These are phyloP conservation scores for Gortyna flavago DNA, from an alignment of 2,888 invertebrate genomes.

Conservation along the genomic window DNA sequence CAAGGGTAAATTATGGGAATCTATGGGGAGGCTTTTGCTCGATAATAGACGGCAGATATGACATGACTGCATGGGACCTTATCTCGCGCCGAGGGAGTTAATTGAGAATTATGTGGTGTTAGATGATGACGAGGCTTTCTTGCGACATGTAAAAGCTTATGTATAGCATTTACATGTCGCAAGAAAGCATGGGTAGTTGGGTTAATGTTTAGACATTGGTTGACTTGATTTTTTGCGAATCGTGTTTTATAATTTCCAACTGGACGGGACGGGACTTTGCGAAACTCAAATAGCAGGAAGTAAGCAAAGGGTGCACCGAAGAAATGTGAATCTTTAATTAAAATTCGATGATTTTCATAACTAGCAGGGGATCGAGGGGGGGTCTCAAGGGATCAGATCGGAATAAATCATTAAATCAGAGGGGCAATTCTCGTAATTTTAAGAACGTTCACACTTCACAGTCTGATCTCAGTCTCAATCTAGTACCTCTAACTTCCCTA, in stretches of 20 bases:
- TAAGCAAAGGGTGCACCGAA: not conserved
- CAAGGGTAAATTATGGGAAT: constrained; percentile 43
- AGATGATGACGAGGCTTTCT: constrained; percentile 20
- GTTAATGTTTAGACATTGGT: not conserved
- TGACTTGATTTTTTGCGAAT: constrained; percentile 25
- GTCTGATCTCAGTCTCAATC: no score
- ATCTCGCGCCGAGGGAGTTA: constrained; percentile 51
- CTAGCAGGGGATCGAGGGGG: no score
- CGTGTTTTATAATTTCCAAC: not conserved
- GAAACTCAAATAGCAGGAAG: not conserved
- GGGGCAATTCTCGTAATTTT: no score
- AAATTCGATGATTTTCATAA: not conserved
- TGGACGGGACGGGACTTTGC: not conserved
- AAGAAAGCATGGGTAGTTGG: not conserved
- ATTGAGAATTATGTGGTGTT: constrained; percentile 51
- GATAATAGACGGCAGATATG: constrained; percentile 52
- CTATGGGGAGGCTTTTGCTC: constrained; percentile 38
- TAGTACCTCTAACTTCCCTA: no score
- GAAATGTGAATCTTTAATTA: not conserved
- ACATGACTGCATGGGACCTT: constrained; percentile 50
- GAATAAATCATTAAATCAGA: no score
- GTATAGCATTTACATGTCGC: not conserved
- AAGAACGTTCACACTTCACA: no score
- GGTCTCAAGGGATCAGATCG: no score
- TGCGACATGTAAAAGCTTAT: not conserved